A percentile compares a stretch with the other conserved stretches of the same genome.
Evolutionary conservation across 1,140 invertebrate species (phyloP).

Genomic region (Drosophila santomea): DNA sequence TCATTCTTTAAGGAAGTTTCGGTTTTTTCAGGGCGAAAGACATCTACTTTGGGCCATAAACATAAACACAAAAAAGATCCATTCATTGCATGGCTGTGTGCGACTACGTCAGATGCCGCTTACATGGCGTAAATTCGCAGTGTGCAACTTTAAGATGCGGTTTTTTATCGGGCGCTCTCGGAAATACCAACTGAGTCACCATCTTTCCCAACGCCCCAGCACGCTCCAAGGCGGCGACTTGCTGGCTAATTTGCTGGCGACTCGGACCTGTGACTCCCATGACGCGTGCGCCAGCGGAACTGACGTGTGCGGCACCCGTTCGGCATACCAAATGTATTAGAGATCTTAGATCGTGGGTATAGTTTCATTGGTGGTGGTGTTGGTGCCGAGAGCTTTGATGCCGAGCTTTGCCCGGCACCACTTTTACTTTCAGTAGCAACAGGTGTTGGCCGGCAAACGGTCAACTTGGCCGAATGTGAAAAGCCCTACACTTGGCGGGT

Average conservation of each 20-base stretch:
- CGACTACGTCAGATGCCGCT: conserved; percentile 25
- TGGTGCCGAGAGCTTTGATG: conserved; percentile 19
- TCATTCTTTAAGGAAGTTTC: conserved; percentile 19
- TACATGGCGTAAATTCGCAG: conserved; percentile 20
- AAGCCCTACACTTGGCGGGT: not conserved
- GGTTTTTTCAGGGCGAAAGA: conserved; percentile 1
- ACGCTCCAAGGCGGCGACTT: conserved; percentile 9
- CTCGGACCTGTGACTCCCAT: conserved; percentile 33
- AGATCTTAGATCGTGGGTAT: not conserved
- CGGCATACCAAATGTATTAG: conserved; percentile 28
- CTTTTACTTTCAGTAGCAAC: conserved; percentile 63
- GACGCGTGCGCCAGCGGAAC: conserved; percentile 62
- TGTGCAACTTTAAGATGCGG: conserved; percentile 39
- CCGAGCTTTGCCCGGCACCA: conserved; percentile 41
- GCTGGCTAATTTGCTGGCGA: conserved; percentile 5
- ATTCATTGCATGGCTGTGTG: conserved; percentile 20
- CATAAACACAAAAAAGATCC: conserved; percentile 11
- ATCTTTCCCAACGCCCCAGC: conserved; percentile 56
- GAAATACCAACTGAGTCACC: conserved; percentile 60
- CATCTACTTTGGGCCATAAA: conserved; percentile 1
- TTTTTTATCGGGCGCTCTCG: conserved; percentile 37
- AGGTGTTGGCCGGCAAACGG: not conserved
- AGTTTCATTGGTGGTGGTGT: not conserved
- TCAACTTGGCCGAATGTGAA: not conserved
- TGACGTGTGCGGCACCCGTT: conserved; percentile 40